A percentile compares a stretch with the other conserved stretches of the same genome.
Conservation (phyloP, 2,797 vertebrate species). For the Adelosebastes latens region DNA sequence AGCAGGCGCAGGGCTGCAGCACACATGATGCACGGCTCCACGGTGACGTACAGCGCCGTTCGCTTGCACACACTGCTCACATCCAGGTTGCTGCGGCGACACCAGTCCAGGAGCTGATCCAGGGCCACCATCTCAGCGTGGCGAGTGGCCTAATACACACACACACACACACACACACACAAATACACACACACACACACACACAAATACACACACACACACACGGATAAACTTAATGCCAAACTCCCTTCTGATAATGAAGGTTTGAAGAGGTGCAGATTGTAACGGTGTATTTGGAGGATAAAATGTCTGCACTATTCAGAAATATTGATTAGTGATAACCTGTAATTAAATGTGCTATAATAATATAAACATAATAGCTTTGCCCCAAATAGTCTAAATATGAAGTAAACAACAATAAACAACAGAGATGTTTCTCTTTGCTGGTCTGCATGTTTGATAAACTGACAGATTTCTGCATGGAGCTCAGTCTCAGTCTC, state of each 20-base stretch:
- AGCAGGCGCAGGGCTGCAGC: conserved; percentile 91
- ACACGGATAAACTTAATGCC: background rate
- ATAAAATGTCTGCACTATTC: background rate
- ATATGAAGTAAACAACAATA: background rate
- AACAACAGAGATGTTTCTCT: background rate
- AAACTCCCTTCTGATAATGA: background rate
- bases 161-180: background rate
- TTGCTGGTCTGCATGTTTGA: background rate
- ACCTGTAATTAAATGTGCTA: background rate
- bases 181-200: no score
- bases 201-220: conserved; percentile 27
- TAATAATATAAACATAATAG: background rate
- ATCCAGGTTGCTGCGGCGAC: conserved; percentile 67
- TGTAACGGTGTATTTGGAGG: background rate
- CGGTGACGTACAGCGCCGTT: conserved; percentile 90
- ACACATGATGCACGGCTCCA: conserved; percentile 98
- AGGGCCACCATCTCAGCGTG: conserved; percentile 96
- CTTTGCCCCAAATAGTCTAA: no score
- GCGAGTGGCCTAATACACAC: conserved; percentile 89
- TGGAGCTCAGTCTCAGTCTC: no score
- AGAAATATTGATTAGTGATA: no score
- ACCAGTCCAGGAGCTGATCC: conserved; percentile 91
- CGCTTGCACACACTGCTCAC: conserved; percentile 73
- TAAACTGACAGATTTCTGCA: background rate
- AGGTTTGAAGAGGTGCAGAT: background rate